These are phyloP conservation scores for Dolichomitus sp. DNA, from an alignment of 2,888 invertebrate species.

Conservation along the genomic window DNA sequence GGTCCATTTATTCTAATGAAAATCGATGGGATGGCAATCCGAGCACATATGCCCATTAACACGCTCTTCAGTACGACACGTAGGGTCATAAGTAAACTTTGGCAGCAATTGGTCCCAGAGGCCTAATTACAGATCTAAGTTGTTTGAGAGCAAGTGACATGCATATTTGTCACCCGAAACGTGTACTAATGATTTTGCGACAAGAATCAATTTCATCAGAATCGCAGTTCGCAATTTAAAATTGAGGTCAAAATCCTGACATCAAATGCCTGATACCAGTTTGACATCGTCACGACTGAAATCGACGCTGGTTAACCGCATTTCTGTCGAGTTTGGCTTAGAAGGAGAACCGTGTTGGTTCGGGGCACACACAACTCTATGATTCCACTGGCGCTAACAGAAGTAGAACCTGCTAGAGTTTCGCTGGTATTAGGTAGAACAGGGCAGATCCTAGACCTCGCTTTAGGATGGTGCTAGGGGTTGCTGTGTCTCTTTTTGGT, in stretches of 20 bases:
- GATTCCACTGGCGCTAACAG: slow-evolving; percentile 17
- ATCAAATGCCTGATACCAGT: not conserved
- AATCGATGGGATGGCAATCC: slow-evolving; percentile 12
- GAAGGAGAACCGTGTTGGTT: slow-evolving; percentile 16
- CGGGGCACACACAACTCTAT: slow-evolving; percentile 13
- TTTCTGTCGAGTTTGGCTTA: slow-evolving; percentile 18
- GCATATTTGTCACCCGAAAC: not conserved
- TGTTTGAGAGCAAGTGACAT: not conserved
- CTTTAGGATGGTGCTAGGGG: slow-evolving; percentile 48
- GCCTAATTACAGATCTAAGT: not conserved
- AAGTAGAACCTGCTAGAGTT: not conserved
- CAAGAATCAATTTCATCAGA: not conserved
- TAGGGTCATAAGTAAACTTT: not conserved
- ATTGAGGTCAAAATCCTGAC: not conserved
- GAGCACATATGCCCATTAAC: slow-evolving; percentile 33
- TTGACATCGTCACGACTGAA: not conserved
- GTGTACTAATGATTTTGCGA: no score
- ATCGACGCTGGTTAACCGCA: slow-evolving; percentile 37
- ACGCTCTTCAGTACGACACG: not conserved
- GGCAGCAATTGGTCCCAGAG: not conserved
- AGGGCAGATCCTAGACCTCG: not conserved
- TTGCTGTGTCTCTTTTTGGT: slow-evolving; percentile 29
- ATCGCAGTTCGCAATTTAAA: not conserved
- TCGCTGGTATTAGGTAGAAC: slow-evolving; percentile 20
- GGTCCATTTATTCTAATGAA: slow-evolving; percentile 18